phyloP scores from a whole-genome alignment of 2,113 vertebrate genomes.

The Aspidoscelis tigris region DNA sequence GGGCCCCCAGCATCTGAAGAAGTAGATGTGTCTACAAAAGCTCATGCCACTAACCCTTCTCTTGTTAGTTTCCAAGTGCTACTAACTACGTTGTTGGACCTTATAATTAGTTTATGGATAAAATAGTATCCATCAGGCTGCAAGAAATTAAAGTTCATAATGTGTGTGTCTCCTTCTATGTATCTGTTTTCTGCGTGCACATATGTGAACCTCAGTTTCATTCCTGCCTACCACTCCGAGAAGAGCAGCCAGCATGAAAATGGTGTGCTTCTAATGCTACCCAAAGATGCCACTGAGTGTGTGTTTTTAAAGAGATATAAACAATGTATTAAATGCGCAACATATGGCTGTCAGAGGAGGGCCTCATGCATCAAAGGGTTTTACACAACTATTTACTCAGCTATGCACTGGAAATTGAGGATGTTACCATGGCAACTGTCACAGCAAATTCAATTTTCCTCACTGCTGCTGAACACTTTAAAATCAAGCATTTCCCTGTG shows the following conservation, averaged over 20 bases:
- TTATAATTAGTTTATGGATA: too few relatives aligned
- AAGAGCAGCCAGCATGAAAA: neutral
- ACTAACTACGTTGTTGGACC: too few relatives aligned
- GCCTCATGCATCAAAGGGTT: constrained; percentile 47
- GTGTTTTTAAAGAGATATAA: constrained; percentile 52
- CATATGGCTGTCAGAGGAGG: constrained; percentile 33
- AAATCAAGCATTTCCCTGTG: constrained; percentile 35
- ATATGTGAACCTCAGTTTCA: neutral
- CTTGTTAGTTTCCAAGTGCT: too few relatives aligned
- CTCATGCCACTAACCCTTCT: too few relatives aligned
- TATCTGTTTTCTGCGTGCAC: neutral
- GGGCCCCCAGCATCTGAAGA: too few relatives aligned
- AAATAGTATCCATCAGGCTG: too few relatives aligned
- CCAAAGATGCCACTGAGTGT: constrained; percentile 27
- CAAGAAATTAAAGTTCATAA: too few relatives aligned
- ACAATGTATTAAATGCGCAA: constrained; percentile 29
- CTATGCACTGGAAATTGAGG: constrained; percentile 23
- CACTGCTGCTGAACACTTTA: constrained; percentile 34
- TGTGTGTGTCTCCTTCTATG: neutral
- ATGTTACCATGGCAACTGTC: constrained; percentile 41
- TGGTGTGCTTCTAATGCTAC: constrained; percentile 9
- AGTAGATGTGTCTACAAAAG: too few relatives aligned
- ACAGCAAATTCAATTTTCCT: constrained; percentile 37
- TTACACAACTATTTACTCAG: constrained; percentile 33
- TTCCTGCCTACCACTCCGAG: neutral